These are phyloP conservation scores for Epinotia nisella DNA, from an alignment of 2,888 invertebrate species.

Conservation along the genomic window DNA sequence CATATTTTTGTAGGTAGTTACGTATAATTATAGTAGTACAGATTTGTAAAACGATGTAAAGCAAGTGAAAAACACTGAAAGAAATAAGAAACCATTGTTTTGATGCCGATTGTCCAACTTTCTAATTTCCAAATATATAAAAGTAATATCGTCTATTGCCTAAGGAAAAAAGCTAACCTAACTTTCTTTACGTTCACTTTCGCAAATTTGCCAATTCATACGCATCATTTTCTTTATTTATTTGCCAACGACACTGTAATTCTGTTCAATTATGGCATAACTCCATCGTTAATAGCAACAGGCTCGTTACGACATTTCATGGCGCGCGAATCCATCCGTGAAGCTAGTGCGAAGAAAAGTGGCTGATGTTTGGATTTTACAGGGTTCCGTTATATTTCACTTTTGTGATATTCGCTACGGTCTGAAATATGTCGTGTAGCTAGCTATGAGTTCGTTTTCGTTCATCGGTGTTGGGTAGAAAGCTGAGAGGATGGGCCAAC, in stretches of 20 bases:
- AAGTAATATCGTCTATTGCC: not conserved
- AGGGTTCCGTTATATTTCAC: not conserved
- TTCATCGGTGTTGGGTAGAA: not conserved
- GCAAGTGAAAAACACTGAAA: not conserved
- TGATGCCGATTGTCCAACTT: not conserved
- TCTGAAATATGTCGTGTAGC: not conserved
- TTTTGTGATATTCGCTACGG: not conserved
- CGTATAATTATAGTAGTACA: too few species aligned
- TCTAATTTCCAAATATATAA: not conserved
- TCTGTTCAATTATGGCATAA: conserved; percentile 26
- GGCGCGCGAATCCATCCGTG: conserved; percentile 29
- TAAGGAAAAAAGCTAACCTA: not conserved
- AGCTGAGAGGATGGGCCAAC: too few species aligned
- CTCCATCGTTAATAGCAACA: conserved; percentile 22
- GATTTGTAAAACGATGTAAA: not conserved
- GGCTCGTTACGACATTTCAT: conserved; percentile 29
- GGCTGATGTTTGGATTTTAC: not conserved
- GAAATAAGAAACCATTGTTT: not conserved
- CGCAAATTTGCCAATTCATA: conserved; percentile 31
- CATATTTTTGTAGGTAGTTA: too few species aligned
- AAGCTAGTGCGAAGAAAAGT: not conserved
- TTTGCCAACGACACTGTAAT: conserved; percentile 21
- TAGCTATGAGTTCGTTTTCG: too few species aligned
- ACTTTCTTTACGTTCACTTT: conserved; percentile 39
- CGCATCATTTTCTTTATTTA: conserved; percentile 37